These are phyloP conservation scores for Chauna torquata DNA, from an alignment of 2,113 vertebrate genomes.

Conservation along the genomic window DNA sequence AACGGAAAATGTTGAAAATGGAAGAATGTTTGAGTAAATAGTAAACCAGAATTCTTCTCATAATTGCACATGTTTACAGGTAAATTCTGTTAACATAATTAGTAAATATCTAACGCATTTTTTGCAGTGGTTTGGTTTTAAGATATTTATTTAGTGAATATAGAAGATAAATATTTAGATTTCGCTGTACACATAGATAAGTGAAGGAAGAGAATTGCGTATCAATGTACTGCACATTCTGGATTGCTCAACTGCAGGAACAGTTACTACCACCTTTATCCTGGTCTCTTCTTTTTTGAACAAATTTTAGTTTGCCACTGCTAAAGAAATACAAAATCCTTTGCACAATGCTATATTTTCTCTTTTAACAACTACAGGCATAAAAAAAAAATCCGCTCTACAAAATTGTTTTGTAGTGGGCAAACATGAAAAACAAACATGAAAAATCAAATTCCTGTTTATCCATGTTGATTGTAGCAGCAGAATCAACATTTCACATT, in stretches of 20 bases:
- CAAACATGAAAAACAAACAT: background rate
- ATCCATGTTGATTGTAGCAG: background rate
- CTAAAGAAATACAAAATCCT: background rate
- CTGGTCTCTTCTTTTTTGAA: background rate
- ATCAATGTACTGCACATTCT: background rate
- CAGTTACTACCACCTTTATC: background rate
- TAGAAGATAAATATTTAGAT: background rate
- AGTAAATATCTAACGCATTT: background rate
- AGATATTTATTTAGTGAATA: background rate
- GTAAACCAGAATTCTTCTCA: background rate
- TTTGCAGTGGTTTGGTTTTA: background rate
- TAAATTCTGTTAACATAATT: conserved; percentile 2
- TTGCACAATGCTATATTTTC: background rate
- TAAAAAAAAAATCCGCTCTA: background rate
- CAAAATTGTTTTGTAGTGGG: background rate
- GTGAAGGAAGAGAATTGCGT: background rate
- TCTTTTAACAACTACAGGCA: background rate
- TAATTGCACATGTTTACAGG: conserved; percentile 26
- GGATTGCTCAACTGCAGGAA: background rate
- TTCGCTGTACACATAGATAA: background rate
- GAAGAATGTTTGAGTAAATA: conserved; percentile 38
- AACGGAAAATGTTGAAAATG: background rate
- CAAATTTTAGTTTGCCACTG: background rate
- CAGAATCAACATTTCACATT: background rate
- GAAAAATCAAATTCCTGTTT: background rate